Conservation (phyloP, 2,888 invertebrate species). For the Catocala sponsa region DNA sequence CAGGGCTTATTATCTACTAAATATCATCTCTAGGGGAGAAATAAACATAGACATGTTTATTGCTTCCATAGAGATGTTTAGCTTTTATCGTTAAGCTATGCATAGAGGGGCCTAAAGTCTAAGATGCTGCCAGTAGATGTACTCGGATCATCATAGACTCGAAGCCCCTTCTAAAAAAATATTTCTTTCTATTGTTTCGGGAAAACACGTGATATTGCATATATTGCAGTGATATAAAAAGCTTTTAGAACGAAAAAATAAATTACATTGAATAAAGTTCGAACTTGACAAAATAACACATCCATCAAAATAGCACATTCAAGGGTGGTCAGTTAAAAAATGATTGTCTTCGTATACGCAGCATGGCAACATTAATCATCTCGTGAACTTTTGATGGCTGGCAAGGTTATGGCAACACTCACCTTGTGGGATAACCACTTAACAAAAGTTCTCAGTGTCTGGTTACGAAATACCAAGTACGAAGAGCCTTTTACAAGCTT, state of each 20-base stretch:
- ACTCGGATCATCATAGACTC: too few relatives aligned
- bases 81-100: too few relatives aligned
- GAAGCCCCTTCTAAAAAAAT: too few relatives aligned
- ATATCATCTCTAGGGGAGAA: too few relatives aligned
- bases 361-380: conserved; percentile 49
- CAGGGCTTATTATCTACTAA: too few relatives aligned
- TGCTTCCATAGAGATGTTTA: too few relatives aligned
- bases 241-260: neutral
- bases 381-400: conserved; percentile 38
- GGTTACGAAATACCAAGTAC: conserved; percentile 14
- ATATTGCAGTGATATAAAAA: neutral
- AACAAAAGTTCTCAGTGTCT: conserved; percentile 13
- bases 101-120: too few relatives aligned
- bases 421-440: conserved; percentile 33
- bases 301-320: conserved; percentile 40
- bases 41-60: too few relatives aligned
- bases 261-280: neutral
- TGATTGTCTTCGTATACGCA: conserved; percentile 33
- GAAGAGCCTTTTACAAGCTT: neutral
- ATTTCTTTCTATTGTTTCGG: too few relatives aligned
- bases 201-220: too few relatives aligned
- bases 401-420: conserved; percentile 35
- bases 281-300: conserved; percentile 24
- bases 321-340: conserved; percentile 48
- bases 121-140: too few relatives aligned